Evolutionary conservation across 2,888 invertebrate genomes (phyloP).

Genomic region (Luperina nickerlii): DNA sequence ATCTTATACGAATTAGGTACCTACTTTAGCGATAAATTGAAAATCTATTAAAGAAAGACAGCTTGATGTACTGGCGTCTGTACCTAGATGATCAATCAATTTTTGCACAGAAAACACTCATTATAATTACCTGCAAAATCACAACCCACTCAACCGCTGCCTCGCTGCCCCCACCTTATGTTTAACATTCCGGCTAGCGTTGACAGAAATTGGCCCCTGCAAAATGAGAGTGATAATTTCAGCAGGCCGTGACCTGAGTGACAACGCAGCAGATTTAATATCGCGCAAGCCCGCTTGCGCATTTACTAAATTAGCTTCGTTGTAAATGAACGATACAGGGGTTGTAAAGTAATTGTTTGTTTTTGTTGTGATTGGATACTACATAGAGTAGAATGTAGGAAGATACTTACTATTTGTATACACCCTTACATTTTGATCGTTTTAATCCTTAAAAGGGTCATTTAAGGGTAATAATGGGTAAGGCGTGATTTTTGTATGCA

Average conservation of each 20-base stretch:
- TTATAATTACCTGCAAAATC: background rate
- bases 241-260: conserved; percentile 76
- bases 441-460: too few relatives aligned
- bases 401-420: background rate
- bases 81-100: too few relatives aligned
- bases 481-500: too few relatives aligned
- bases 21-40: too few relatives aligned
- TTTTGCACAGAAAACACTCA: too few relatives aligned
- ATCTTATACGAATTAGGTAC: too few relatives aligned
- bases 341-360: conserved; percentile 23
- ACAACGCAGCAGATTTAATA: conserved; percentile 68
- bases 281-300: conserved; percentile 49
- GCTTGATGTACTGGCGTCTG: too few relatives aligned
- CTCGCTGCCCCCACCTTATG: conserved; percentile 61
- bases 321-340: conserved; percentile 44
- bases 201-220: conserved; percentile 81
- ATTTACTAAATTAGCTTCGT: conserved; percentile 63
- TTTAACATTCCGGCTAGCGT: conserved; percentile 75
- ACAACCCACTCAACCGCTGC: conserved; percentile 48
- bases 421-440: too few relatives aligned
- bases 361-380: conserved; percentile 22
- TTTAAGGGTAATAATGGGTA: too few relatives aligned
- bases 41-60: too few relatives aligned
- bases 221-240: conserved; percentile 83
- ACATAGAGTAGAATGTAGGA: background rate